Evolutionary conservation across 2,113 vertebrate species (phyloP).

Genomic region (Chloroceryle aenea): DNA sequence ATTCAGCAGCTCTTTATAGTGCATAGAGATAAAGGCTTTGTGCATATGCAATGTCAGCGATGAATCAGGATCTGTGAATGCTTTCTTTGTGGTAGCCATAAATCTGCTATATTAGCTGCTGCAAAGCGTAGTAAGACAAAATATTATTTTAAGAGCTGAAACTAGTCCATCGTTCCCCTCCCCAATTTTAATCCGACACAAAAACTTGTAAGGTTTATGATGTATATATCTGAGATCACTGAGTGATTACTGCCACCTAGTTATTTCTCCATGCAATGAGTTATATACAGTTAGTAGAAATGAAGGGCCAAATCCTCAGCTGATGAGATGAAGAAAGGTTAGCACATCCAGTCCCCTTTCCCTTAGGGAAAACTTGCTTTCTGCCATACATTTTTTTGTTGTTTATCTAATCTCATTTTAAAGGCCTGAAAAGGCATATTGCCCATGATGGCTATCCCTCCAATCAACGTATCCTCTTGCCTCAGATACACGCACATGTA

Average conservation of each 20-base stretch:
- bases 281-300: neutral
- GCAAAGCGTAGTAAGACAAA: neutral
- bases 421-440: neutral
- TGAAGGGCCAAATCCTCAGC: neutral
- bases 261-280: neutral
- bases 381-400: neutral
- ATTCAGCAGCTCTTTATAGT: neutral
- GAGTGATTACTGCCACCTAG: constrained; percentile 55
- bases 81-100: neutral
- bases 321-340: neutral
- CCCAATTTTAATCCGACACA: neutral
- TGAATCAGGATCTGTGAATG: neutral
- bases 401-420: neutral
- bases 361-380: neutral
- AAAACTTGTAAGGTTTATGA: neutral
- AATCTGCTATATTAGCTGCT: neutral
- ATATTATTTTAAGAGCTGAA: neutral
- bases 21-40: neutral
- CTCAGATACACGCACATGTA: neutral
- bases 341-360: neutral
- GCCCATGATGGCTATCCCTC: neutral
- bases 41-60: neutral
- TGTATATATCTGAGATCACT: neutral
- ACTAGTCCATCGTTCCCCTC: neutral
- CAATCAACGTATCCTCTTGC: fast-evolving